Conservation (phyloP, 2,113 vertebrate species). For the Ranitomeya imitator region DNA sequence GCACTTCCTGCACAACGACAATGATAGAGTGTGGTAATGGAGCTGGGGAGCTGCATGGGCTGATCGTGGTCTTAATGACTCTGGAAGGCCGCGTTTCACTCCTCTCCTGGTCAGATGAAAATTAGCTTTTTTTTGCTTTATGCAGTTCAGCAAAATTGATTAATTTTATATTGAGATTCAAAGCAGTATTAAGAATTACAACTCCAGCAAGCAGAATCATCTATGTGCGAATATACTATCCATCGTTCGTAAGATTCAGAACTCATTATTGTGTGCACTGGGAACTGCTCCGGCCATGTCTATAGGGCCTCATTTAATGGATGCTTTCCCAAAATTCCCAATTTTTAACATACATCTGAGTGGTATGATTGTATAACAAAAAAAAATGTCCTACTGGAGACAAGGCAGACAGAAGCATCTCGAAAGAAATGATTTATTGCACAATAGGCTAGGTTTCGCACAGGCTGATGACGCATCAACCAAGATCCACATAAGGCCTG, state of each 20-base stretch:
- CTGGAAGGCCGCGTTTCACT: slow-evolving; percentile 1
- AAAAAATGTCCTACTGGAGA: no score
- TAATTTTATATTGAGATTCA: not conserved
- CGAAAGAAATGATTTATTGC: no score
- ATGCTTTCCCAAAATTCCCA: no score
- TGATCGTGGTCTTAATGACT: not conserved
- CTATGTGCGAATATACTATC: no score
- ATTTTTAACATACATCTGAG: no score
- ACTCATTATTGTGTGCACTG: not conserved
- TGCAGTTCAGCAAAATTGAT: not conserved
- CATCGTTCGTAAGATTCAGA: not conserved
- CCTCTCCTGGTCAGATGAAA: slow-evolving; percentile 2
- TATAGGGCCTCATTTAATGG: no score
- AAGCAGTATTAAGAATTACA: not conserved
- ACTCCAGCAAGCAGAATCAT: not conserved
- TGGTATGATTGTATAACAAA: no score
- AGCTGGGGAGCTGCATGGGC: slow-evolving; percentile 14
- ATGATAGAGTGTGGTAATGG: slow-evolving; percentile 28
- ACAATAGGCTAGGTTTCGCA: no score
- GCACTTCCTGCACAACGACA: slow-evolving; percentile 38
- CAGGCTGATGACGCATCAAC: no score
- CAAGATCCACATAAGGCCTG: no score
- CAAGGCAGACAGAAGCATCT: no score
- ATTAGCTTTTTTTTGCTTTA: not conserved
- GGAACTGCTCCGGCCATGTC: no score